A percentile compares a stretch with the other conserved stretches of the same genome.
These are phyloP conservation scores for Pygoscelis antarcticus DNA, from an alignment of 2,113 vertebrate genomes.

Conservation along the genomic window DNA sequence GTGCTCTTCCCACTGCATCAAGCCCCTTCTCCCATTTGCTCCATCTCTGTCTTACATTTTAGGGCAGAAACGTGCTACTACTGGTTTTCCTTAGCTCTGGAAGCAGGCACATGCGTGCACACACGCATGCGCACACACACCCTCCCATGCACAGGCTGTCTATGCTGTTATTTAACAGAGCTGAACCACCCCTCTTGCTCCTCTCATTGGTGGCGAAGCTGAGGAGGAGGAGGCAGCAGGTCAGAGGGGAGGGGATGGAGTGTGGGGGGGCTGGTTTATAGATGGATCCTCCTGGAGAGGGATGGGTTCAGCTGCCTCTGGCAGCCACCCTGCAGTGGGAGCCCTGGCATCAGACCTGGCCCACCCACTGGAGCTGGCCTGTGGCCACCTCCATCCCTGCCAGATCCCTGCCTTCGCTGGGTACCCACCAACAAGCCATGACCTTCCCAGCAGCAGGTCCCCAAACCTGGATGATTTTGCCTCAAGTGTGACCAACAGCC, in stretches of 20 bases:
- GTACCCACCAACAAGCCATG: accelerated
- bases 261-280: neutral
- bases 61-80: neutral
- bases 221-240: neutral
- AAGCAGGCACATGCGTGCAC: neutral
- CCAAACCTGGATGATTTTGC: neutral
- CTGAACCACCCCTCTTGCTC: neutral
- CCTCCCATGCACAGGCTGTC: neutral
- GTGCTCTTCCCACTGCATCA: neutral
- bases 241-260: neutral
- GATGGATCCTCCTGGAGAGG: accelerated
- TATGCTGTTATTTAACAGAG: neutral
- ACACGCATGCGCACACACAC: neutral
- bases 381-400: neutral
- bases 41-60: neutral
- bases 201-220: accelerated
- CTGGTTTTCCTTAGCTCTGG: neutral
- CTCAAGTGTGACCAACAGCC: neutral
- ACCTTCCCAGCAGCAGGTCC: neutral
- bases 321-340: neutral
- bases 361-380: neutral
- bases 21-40: neutral
- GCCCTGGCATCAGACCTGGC: neutral
- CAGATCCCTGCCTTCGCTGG: neutral
- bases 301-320: neutral